These are phyloP conservation scores for Laticauda laticaudata DNA, from an alignment of 2,113 vertebrate genomes.

Conservation along the genomic window DNA sequence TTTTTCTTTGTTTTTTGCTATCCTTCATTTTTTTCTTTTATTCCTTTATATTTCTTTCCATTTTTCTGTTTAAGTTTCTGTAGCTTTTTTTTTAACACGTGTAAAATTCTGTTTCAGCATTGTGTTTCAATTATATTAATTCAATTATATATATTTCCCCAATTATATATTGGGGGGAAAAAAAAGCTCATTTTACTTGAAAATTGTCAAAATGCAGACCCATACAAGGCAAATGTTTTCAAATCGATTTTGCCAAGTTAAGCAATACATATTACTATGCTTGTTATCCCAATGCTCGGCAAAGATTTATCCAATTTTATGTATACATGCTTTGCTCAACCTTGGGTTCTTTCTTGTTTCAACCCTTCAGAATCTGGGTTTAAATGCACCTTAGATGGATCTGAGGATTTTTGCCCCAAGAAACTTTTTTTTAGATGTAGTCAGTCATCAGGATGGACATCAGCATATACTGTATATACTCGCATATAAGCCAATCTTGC, in stretches of 20 bases:
- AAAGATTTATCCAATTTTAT: not conserved
- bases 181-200: not conserved
- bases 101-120: no score
- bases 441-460: not conserved
- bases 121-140: no score
- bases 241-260: not conserved
- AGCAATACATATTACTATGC: not conserved
- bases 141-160: no score
- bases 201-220: not conserved
- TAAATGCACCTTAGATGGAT: not conserved
- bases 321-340: not conserved
- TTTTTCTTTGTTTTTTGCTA: not conserved
- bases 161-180: not conserved
- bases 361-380: not conserved
- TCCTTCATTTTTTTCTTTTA: no score
- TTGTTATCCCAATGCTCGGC: not conserved
- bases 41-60: no score
- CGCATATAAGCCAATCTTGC: no score
- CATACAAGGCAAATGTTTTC: not conserved
- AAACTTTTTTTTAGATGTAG: not conserved
- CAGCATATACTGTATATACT: not conserved
- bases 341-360: not conserved
- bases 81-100: no score
- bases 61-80: no score
- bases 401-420: not conserved